A percentile compares a stretch with the other conserved stretches of the same genome.
These are phyloP conservation scores for Rhea americana DNA, from an alignment of 2,113 vertebrate genomes.

Conservation along the genomic window DNA sequence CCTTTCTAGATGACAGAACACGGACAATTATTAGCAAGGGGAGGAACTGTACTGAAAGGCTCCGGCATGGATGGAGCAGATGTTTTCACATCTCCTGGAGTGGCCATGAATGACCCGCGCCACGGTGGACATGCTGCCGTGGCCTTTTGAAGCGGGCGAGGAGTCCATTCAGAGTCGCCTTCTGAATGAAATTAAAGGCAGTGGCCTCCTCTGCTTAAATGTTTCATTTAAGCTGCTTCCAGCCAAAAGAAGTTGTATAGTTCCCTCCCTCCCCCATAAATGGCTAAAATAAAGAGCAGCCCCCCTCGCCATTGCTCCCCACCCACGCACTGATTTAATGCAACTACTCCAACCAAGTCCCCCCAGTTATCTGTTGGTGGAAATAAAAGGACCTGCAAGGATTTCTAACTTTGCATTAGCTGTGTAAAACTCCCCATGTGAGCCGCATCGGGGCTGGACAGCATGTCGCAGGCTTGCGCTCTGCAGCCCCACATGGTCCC, in stretches of 20 bases:
- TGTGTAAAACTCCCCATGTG: neutral
- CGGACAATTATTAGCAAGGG: conserved; percentile 71
- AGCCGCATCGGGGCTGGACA: too few relatives aligned
- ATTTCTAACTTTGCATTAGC: neutral
- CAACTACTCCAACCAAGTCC: neutral
- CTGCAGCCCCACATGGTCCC: neutral
- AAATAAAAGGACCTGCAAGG: neutral
- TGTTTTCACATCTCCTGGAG: conserved; percentile 67
- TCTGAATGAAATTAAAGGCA: neutral
- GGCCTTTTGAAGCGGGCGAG: conserved; percentile 17
- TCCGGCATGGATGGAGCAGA: conserved; percentile 46
- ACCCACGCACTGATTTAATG: too few relatives aligned
- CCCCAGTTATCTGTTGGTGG: neutral
- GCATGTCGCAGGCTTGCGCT: neutral
- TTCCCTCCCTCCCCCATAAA: rapidly evolving
- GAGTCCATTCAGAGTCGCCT: conserved; percentile 5
- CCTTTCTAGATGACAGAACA: conserved; percentile 76
- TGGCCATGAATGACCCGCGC: neutral
- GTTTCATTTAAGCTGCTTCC: neutral
- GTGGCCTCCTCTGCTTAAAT: neutral
- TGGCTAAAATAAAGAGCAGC: neutral
- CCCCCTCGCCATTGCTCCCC: neutral
- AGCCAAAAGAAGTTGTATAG: neutral
- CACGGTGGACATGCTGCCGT: neutral
- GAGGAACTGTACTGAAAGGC: conserved; percentile 47